Base-by-base conservation (phyloP, 2,113 vertebrate species). In the Cnemophilus loriae region DNA sequence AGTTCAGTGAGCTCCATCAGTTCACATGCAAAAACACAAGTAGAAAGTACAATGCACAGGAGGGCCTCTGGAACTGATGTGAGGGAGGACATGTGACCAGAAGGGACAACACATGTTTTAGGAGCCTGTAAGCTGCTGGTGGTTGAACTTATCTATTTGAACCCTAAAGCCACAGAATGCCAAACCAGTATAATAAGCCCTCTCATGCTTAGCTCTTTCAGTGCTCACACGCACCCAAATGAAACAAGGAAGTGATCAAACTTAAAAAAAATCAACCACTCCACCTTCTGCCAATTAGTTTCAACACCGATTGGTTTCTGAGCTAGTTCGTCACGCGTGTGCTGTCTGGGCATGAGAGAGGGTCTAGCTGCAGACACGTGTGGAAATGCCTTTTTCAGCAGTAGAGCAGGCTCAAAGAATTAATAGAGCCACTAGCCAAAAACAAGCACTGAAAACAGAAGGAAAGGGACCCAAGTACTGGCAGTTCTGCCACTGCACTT, bases 381-480 rank as follows among this genome's bases (percentile, higher is more conserved):
- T 44, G 11, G 55, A 80, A 92, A 27, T 18, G 35, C 53, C 47
- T 57, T 41, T 39, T 77, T 22, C 39, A 81, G 90, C 39, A 47
- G 24, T 30, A 46, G 30, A 84, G 39, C 22, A 42, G 35, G 47
- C 56, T 67, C 61, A 33, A 68, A 55, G 60, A 42, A 50, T 27
- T 27, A 61, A n/a, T 9, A 92, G 33, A 87, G 13, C 8, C 39
- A 76, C 28, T 4, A 10, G 37, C 46, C 71, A 67, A 81, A 70
- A 59, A 0, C 26, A 50, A 47, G 55, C 59, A 59, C 0, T 23
- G 35, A 35, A 60, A 65, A 63, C 0, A 5, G 0, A 85, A 76
- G 0, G 2, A 11, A 52, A 35, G 59, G 59, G 37, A 61, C 39
- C 6, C 63, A 46, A 35, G 26, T 1, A 28, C 18, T 19, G 67